These are phyloP conservation scores for Anastrepha obliqua DNA, from an alignment of 1,140 invertebrate genomes.

Conservation along the genomic window DNA sequence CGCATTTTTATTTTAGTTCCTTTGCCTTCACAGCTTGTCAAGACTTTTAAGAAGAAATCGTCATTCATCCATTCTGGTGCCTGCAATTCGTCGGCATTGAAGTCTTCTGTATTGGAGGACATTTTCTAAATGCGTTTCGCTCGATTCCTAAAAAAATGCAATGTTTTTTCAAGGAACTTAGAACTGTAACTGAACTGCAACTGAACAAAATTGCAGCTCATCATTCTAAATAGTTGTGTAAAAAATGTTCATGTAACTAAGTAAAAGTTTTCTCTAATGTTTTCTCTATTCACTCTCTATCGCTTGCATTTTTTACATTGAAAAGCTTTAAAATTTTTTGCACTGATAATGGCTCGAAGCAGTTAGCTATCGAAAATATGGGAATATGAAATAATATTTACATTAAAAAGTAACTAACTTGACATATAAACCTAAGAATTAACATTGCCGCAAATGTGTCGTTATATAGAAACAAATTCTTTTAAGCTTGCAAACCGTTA, in stretches of 20 bases:
- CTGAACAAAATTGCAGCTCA: background rate
- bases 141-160: background rate
- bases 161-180: background rate
- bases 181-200: background rate
- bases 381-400: too few species aligned
- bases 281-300: too few species aligned
- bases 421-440: too few species aligned
- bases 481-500: too few species aligned
- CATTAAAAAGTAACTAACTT: too few species aligned
- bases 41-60: conserved; percentile 60
- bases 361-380: too few species aligned
- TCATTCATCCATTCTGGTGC: conserved; percentile 63
- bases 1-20: conserved; percentile 55
- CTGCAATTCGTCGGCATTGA: conserved; percentile 65
- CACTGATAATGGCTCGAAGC: background rate
- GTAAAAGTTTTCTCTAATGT: too few species aligned
- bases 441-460: too few species aligned
- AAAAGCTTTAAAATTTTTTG: background rate
- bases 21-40: conserved; percentile 58
- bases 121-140: background rate
- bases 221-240: too few species aligned
- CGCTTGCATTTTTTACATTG: background rate
- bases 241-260: too few species aligned
- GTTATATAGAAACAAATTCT: too few species aligned
- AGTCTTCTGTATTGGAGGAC: background rate